Evolutionary conservation across 2,888 invertebrate species (phyloP).

Genomic region (Cybosia mesomella): DNA sequence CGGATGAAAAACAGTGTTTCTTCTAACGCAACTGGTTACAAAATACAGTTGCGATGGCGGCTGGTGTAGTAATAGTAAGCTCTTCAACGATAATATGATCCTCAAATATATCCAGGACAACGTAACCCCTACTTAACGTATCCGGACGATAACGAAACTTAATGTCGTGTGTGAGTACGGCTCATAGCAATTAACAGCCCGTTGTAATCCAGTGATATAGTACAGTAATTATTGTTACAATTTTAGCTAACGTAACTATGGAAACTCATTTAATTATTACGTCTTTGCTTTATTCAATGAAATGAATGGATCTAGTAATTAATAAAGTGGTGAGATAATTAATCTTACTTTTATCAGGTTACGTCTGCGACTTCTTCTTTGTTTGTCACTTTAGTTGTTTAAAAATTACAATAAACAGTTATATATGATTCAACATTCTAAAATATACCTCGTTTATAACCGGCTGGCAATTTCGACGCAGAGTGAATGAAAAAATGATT

Average conservation of each 20-base stretch:
- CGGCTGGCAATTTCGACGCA: slow-evolving; percentile 41
- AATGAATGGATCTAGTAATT: no score
- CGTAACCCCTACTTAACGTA: not conserved
- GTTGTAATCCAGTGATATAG: slow-evolving; percentile 18
- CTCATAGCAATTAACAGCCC: slow-evolving; percentile 11
- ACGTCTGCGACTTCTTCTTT: not conserved
- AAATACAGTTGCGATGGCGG: not conserved
- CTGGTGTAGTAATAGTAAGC: not conserved
- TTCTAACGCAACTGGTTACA: not conserved
- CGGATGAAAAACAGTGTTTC: no score
- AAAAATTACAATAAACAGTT: no score
- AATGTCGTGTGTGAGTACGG: slow-evolving; percentile 2
- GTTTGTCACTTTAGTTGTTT: no score
- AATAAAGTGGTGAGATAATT: no score
- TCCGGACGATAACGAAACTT: slow-evolving; percentile 7
- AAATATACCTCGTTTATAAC: slow-evolving; percentile 35
- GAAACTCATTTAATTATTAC: not conserved
- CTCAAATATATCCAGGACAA: not conserved
- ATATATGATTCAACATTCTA: slow-evolving; percentile 6
- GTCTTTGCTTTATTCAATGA: no score
- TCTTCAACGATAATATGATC: not conserved
- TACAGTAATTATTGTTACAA: not conserved
- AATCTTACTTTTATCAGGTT: no score
- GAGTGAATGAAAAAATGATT: slow-evolving; percentile 54
- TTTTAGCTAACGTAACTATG: not conserved